phyloP scores from a whole-genome alignment of 2,797 vertebrate genomes.

The Petrocephalus schoutedeni region DNA sequence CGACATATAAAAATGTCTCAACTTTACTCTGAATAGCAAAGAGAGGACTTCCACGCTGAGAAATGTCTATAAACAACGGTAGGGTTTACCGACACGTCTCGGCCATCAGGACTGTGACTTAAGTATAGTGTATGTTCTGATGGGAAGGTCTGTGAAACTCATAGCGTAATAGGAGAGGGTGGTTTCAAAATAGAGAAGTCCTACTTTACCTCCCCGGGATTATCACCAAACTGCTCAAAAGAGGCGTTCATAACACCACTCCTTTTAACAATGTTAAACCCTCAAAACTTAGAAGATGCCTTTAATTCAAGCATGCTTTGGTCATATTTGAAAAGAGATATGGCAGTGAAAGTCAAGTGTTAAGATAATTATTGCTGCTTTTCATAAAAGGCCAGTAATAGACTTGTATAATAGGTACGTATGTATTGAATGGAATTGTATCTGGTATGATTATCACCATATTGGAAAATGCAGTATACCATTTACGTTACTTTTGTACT shows the following conservation, averaged over 20 bases:
- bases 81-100: background rate
- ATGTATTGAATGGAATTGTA: background rate
- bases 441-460: background rate
- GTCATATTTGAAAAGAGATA: background rate
- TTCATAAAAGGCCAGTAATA: background rate
- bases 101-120: background rate
- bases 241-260: constrained; percentile 42
- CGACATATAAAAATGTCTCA: background rate
- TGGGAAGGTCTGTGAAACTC: background rate
- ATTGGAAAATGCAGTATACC: background rate
- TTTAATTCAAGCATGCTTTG: constrained; percentile 22
- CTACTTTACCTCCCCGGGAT: constrained; percentile 55
- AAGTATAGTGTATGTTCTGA: background rate
- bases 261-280: constrained; percentile 54
- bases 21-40: background rate
- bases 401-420: background rate
- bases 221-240: constrained; percentile 59
- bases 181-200: constrained; percentile 51
- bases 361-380: background rate
- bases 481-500: background rate
- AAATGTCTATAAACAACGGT: background rate
- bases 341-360: constrained; percentile 12
- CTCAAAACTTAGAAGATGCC: constrained; percentile 45
- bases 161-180: constrained; percentile 32
- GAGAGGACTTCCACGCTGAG: background rate